Base-by-base conservation (phyloP, 2,113 vertebrate species). In the Gavia stellata region DNA sequence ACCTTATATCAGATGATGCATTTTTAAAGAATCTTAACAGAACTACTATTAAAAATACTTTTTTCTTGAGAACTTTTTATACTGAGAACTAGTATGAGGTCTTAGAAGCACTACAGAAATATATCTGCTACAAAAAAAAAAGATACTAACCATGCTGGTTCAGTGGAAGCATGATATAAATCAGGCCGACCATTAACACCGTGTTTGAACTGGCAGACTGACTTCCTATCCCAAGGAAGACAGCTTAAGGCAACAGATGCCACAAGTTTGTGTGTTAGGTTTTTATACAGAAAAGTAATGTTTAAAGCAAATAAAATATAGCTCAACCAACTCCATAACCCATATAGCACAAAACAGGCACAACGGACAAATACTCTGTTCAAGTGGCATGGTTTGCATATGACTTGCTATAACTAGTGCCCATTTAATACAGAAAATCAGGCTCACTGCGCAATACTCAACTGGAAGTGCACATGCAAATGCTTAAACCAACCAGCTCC, bases 381-480 rank as follows among this genome's bases (percentile, higher is more conserved):
- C 3, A 38, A 66, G 61, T 10, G 40, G 29, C 62, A 44, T 14
- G 58, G 62, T 72, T 94, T 94, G 81, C 74, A 68, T 61, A 12
- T 6, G 28, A 65, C 91, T 74, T 79, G 86, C 61, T 84, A 4
- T 44, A 78, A 91, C 91, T 72, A 92, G 67, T 26, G 62, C 62
- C 68, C 68, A 84, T 5, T 65, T 68, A 52, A 80, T 25, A 87
- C 45, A 79, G 94, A 94, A 93, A 94, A 62, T 45, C 72, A 63
- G 82, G 42, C 79, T 86, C 66, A 10, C 72, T 86, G 75, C 14
- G n/a, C 83, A 88, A 68, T 25, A 42, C 75, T 17, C 49, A 44
- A 42, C 91, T 94, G 91, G 88, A 96, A 92, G 91, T 56, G 71
- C 81, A 49, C 81, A 95, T 90, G 84, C 86, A 95, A 95, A 97